A percentile compares a stretch with the other conserved stretches of the same genome.
Conservation (phyloP, 2,797 vertebrate genomes). For the Galagoides demidoff region DNA sequence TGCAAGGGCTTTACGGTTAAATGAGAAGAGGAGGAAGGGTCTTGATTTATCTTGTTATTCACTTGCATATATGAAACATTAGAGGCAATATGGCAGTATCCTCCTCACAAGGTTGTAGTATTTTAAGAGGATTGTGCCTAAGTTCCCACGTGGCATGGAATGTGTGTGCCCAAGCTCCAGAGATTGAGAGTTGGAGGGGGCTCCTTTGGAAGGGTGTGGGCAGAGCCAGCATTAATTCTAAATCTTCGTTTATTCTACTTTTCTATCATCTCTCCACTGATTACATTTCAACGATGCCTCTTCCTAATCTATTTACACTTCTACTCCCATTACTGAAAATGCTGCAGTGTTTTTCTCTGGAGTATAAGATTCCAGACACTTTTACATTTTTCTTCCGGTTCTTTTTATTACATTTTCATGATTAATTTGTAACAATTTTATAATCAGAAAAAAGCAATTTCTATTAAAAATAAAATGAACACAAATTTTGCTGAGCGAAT, state of each 20-base stretch:
- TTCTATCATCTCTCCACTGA: background rate
- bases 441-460: background rate
- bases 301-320: background rate
- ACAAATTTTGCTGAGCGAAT: background rate
- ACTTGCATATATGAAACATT: background rate
- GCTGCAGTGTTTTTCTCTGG: background rate
- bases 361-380: background rate
- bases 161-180: background rate
- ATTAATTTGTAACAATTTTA: background rate
- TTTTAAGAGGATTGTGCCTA: background rate
- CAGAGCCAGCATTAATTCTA: background rate
- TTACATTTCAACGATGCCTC: background rate
- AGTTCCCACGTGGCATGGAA: background rate
- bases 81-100: background rate
- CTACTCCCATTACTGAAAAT: background rate
- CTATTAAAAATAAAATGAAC: conserved; percentile 24
- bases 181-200: background rate
- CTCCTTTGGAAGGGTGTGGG: background rate
- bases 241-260: background rate
- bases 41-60: background rate
- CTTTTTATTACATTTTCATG: background rate
- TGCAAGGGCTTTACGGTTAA: background rate
- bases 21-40: background rate
- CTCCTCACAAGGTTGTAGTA: background rate
- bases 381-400: background rate